A percentile compares a stretch with the other conserved stretches of the same genome.
Conservation (phyloP, 2,888 invertebrate genomes). For the Aplocera efformata region DNA sequence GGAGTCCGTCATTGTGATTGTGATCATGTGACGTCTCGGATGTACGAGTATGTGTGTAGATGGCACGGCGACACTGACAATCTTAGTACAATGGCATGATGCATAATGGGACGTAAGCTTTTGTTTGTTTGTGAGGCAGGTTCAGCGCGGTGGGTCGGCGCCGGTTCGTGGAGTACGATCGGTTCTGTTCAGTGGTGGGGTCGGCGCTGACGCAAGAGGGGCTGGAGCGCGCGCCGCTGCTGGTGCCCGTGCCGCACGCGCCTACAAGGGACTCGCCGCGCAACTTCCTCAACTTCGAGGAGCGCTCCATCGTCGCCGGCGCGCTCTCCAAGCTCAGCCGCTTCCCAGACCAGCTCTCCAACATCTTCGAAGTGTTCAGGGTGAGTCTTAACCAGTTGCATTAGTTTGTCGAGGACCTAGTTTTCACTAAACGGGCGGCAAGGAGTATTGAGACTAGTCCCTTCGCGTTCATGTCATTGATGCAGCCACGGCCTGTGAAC, state of each 20-base stretch:
- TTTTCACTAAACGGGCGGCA: no score
- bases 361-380: slow-evolving; percentile 84
- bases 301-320: slow-evolving; percentile 81
- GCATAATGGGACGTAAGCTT: no score
- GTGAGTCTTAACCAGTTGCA: slow-evolving; percentile 43
- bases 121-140: slow-evolving; percentile 46
- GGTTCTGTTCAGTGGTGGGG: slow-evolving; percentile 85
- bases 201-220: slow-evolving; percentile 84
- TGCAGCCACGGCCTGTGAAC: no score
- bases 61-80: no score
- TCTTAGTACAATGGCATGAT: no score
- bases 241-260: slow-evolving; percentile 85
- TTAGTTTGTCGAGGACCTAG: no score
- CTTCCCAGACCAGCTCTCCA: slow-evolving; percentile 83
- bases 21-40: no score
- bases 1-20: no score
- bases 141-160: slow-evolving; percentile 83
- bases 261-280: slow-evolving; percentile 82
- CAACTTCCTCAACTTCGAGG: slow-evolving; percentile 87
- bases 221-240: slow-evolving; percentile 84
- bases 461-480: no score
- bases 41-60: no score
- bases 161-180: slow-evolving; percentile 83
- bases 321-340: slow-evolving; percentile 85
- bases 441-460: no score